These are phyloP conservation scores for Ophraella communa DNA, from an alignment of 2,888 invertebrate genomes.

Conservation along the genomic window DNA sequence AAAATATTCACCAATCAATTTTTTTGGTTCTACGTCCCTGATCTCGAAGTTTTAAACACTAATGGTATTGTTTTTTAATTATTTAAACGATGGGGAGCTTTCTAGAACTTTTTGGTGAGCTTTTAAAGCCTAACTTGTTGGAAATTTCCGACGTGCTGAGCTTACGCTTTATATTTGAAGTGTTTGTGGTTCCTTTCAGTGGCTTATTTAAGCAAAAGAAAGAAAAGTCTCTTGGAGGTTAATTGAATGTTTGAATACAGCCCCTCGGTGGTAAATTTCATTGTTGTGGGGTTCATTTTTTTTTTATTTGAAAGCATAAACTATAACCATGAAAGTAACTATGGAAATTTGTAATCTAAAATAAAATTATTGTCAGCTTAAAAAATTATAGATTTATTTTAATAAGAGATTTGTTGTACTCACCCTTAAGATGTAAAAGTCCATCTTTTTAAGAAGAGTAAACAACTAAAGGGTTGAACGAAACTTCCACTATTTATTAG, in stretches of 20 bases:
- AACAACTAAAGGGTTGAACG: too few species aligned
- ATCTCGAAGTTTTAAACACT: slow-evolving; percentile 6
- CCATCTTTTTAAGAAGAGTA: too few species aligned
- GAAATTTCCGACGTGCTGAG: slow-evolving; percentile 24
- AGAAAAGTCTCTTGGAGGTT: slow-evolving; percentile 21
- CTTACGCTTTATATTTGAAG: slow-evolving; percentile 24
- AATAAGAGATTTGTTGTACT: too few species aligned
- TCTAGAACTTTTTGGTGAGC: slow-evolving; percentile 39
- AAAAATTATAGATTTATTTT: too few species aligned
- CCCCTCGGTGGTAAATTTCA: slow-evolving; percentile 5
- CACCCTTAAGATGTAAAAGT: too few species aligned
- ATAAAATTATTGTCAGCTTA: too few species aligned
- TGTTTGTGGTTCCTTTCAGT: slow-evolving; percentile 30
- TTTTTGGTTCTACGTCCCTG: not conserved
- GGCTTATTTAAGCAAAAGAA: slow-evolving; percentile 21
- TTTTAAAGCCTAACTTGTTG: slow-evolving; percentile 37
- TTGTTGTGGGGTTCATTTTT: not conserved
- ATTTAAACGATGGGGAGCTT: slow-evolving; percentile 35
- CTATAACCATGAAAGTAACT: too few species aligned
- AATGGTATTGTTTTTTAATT: slow-evolving; percentile 32
- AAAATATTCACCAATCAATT: not conserved
- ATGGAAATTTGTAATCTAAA: too few species aligned
- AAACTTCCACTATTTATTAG: too few species aligned
- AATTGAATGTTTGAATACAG: slow-evolving; percentile 25
- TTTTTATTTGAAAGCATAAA: too few species aligned